Percentiles rank a stretch among this genome's conserved stretches.
Evolutionary conservation across 2,797 vertebrate genomes (phyloP).

Genomic region (Esox lucius): DNA sequence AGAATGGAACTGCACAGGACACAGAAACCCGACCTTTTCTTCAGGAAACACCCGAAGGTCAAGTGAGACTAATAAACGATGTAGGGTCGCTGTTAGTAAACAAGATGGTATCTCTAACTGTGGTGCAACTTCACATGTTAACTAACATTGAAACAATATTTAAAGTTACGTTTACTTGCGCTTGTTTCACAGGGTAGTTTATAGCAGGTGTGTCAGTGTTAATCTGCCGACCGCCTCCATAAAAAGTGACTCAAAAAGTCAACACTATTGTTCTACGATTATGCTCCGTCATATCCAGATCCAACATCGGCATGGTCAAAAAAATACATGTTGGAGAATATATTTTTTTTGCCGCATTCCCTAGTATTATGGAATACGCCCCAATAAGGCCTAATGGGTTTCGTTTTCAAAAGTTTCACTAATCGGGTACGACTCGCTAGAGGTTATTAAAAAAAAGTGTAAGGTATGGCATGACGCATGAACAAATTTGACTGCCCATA

Average conservation of each 20-base stretch:
- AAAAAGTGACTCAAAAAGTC: background rate
- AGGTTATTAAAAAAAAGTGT: background rate
- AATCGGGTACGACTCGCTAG: background rate
- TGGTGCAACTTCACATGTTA: background rate
- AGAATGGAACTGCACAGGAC: background rate
- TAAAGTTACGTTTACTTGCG: background rate
- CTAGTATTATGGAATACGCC: background rate
- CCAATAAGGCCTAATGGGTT: background rate
- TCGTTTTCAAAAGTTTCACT: background rate
- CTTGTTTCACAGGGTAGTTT: background rate
- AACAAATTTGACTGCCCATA: background rate
- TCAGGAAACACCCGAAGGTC: background rate
- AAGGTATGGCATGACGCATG: background rate
- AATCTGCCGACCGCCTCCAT: background rate
- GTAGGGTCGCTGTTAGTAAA: background rate
- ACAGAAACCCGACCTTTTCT: background rate
- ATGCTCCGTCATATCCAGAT: background rate
- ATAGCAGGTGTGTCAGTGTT: background rate
- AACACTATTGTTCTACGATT: background rate
- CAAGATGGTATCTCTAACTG: background rate
- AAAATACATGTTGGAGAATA: background rate
- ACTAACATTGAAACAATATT: background rate
- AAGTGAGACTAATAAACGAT: background rate
- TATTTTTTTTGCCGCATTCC: too few species aligned
- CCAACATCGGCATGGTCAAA: background rate